Evolutionary conservation across 2,113 vertebrate species (phyloP).

Genomic region (Stercorarius parasiticus): DNA sequence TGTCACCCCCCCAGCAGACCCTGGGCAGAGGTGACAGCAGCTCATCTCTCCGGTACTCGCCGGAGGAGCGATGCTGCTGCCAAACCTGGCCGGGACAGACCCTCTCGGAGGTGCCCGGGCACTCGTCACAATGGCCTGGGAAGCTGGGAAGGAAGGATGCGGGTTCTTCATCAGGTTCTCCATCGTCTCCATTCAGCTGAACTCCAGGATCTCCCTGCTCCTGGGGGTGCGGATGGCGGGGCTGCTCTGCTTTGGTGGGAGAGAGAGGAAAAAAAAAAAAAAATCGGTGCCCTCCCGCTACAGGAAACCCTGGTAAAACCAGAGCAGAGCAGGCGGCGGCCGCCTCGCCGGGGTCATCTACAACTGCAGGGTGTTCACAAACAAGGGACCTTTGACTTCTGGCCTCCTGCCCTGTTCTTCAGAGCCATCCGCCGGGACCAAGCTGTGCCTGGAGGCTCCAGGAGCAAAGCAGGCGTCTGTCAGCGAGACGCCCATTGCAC

Average conservation of each 20-base stretch:
- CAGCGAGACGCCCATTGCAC: accelerated
- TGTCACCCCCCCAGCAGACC: not conserved
- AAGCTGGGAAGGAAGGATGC: not conserved
- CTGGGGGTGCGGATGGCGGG: not conserved
- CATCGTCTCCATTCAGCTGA: accelerated
- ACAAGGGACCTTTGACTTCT: not conserved
- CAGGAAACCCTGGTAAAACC: not conserved
- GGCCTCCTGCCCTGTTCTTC: not conserved
- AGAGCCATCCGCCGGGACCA: accelerated
- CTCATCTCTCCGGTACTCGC: not conserved
- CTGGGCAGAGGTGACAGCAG: not conserved
- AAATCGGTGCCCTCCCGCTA: not conserved
- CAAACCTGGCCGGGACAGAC: not conserved
- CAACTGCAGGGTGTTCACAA: not conserved
- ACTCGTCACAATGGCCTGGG: accelerated
- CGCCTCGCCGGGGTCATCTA: not conserved
- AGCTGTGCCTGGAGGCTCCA: not conserved
- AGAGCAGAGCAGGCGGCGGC: not conserved
- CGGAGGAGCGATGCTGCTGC: not conserved
- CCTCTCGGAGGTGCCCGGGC: accelerated
- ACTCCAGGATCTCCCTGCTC: not conserved
- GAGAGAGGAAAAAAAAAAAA: not conserved
- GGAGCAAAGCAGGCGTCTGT: accelerated
- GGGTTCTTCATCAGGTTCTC: not conserved
- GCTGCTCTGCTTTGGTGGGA: not conserved